Evolutionary conservation across 2,797 vertebrate genomes (phyloP), one percentile per base, ranked within the genome.

Genomic region (Anguilla pacifica): DNA sequence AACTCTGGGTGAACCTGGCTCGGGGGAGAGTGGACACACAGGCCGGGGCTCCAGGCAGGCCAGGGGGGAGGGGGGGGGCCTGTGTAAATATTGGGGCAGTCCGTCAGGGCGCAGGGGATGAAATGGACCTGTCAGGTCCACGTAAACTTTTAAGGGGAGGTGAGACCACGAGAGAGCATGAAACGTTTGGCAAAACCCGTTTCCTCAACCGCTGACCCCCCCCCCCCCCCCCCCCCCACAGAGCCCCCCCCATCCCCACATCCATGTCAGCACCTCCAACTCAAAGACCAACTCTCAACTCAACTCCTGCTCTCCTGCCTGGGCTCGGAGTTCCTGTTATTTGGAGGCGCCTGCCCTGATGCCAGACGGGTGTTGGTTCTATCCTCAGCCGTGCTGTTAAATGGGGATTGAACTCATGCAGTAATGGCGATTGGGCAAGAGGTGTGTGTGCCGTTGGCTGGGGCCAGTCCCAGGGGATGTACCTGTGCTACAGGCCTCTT

Each of bases 1-100:
- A 99, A 99, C 98, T 99, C 96, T 98, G 93, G 1, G 92, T 99
- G 98, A 99, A 99, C 98, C 97, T 94, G 94, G 91, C 96, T 97
- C 94, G 6, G 92, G 95, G 94, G 95, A 92, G 94, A 96, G 95
- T 94, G 95, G 95, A 96, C 94, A 94, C 92, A 95, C 95, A 74
- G 70, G 70, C 7, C 13, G 94, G 93, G 91, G 94, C 96, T 91
- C 90, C 94, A 96, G 96, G 95, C 95, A 94, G 95, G 96, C 96
- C 96, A 96, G 95, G 95, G 97, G 96, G 31, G 31, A 31, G 94
- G 96, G 96, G 94, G 96, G 95, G 95, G 97, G 96, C 94, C 96
- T 97, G 95, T 95, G 97, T 97, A 99, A 99, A 99, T 99, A 99
- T 96, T 98, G 97, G 96, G 97, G 94, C 92, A 97, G 95, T 94